These are phyloP conservation scores for Asbolus verrucosus DNA, from an alignment of 1,140 invertebrate species.

Conservation along the genomic window DNA sequence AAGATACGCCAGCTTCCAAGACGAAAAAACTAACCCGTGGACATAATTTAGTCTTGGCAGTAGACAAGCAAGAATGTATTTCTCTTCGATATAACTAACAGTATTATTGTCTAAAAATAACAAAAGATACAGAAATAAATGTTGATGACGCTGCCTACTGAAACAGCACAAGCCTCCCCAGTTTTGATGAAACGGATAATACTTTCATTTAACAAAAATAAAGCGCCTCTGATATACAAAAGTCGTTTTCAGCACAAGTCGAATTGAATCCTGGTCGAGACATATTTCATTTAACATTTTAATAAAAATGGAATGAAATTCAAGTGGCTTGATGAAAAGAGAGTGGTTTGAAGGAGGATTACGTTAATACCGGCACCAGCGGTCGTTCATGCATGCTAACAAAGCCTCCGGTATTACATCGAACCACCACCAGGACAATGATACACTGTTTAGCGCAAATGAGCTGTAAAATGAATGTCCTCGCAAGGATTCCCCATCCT, in stretches of 20 bases:
- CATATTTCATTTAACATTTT: constrained; percentile 29
- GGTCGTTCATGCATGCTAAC: constrained; percentile 28
- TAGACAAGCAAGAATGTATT: too few species aligned
- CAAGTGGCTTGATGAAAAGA: background rate
- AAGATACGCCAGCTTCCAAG: too few species aligned
- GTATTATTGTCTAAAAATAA: too few species aligned
- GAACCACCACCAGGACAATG: constrained; percentile 13
- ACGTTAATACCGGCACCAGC: constrained; percentile 3
- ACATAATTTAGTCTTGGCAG: too few species aligned
- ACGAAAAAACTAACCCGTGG: too few species aligned
- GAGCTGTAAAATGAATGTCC: constrained; percentile 25
- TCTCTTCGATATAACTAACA: too few species aligned
- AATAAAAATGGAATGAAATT: constrained; percentile 5
- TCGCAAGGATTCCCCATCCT: constrained; percentile 12
- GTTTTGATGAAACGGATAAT: background rate
- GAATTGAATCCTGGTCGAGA: background rate
- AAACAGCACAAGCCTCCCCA: too few species aligned
- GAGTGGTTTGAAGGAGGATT: constrained; percentile 20
- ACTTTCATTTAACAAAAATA: too few species aligned
- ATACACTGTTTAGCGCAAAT: constrained; percentile 25
- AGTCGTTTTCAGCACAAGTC: background rate
- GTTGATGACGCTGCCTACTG: too few species aligned
- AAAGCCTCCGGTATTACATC: constrained; percentile 28
- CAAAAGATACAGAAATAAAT: too few species aligned
- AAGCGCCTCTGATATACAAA: too few species aligned